Percentiles rank a stretch among this genome's conserved stretches.
These are phyloP conservation scores for Phragmatobia fuliginosa DNA, from an alignment of 2,888 invertebrate genomes.

Conservation along the genomic window DNA sequence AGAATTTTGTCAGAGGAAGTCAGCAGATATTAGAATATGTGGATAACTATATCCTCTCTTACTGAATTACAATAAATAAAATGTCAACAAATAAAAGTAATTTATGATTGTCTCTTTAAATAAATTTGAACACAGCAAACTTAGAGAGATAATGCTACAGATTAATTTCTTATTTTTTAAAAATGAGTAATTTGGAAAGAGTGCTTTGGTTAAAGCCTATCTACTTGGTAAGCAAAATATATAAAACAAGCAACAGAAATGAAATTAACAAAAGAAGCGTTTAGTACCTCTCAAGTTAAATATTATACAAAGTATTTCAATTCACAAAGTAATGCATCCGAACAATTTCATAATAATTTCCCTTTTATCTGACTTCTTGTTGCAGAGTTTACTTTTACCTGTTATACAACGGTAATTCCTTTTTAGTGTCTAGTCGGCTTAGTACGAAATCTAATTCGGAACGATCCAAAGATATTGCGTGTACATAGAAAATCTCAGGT, in stretches of 20 bases:
- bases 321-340: conserved; percentile 21
- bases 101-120: too few species aligned
- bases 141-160: neutral
- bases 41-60: too few species aligned
- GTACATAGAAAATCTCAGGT: conserved; percentile 15
- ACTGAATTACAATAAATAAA: too few species aligned
- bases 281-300: conserved; percentile 17
- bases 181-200: conserved; percentile 15
- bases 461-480: conserved; percentile 29
- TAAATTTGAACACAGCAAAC: neutral
- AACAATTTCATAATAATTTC: conserved; percentile 28
- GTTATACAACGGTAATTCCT: conserved; percentile 30
- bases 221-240: neutral
- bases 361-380: conserved; percentile 17
- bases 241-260: conserved; percentile 6
- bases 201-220: neutral
- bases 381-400: conserved; percentile 28
- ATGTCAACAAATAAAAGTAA: too few species aligned
- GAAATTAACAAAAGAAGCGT: conserved; percentile 16
- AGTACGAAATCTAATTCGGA: conserved; percentile 35
- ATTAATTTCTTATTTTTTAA: too few species aligned
- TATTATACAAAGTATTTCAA: conserved; percentile 12
- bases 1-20: too few species aligned
- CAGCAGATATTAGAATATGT: too few species aligned
- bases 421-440: conserved; percentile 37